These are phyloP conservation scores for Cryptus viduatorius DNA, from an alignment of 2,888 invertebrate genomes.

Conservation along the genomic window DNA sequence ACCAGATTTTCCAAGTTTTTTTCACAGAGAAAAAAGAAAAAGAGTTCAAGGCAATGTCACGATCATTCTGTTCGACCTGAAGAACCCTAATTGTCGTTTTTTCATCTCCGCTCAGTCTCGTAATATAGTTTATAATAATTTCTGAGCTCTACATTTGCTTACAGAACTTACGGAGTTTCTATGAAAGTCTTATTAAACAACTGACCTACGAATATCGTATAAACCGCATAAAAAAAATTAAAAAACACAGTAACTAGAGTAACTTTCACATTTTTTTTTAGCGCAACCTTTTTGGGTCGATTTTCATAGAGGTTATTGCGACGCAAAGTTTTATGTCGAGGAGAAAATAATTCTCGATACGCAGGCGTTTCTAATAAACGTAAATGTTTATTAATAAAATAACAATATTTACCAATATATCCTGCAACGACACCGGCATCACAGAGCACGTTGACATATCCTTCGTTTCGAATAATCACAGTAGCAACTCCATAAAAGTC, in stretches of 20 bases:
- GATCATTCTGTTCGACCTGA: too few species aligned
- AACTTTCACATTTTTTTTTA: not conserved
- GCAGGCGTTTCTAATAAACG: too few species aligned
- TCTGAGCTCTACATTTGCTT: too few species aligned
- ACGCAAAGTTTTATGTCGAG: not conserved
- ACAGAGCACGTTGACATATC: conserved; percentile 83
- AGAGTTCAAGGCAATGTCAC: too few species aligned
- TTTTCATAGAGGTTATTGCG: not conserved
- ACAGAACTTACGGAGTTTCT: too few species aligned
- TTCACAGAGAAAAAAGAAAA: not conserved
- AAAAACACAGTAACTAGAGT: not conserved
- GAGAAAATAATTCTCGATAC: not conserved
- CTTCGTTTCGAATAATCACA: conserved; percentile 55
- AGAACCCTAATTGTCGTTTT: too few species aligned
- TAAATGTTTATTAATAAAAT: not conserved
- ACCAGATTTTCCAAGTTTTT: not conserved
- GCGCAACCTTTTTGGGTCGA: not conserved
- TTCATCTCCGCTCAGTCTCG: too few species aligned
- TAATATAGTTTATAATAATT: too few species aligned
- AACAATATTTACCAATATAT: conserved; percentile 82
- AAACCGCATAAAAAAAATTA: not conserved
- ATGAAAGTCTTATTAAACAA: too few species aligned
- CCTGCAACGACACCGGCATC: conserved; percentile 84
- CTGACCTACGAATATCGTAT: not conserved
- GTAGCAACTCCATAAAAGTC: conserved; percentile 48